Base-by-base conservation (phyloP, 2,113 vertebrate species). In the Pituophis catenifer region DNA sequence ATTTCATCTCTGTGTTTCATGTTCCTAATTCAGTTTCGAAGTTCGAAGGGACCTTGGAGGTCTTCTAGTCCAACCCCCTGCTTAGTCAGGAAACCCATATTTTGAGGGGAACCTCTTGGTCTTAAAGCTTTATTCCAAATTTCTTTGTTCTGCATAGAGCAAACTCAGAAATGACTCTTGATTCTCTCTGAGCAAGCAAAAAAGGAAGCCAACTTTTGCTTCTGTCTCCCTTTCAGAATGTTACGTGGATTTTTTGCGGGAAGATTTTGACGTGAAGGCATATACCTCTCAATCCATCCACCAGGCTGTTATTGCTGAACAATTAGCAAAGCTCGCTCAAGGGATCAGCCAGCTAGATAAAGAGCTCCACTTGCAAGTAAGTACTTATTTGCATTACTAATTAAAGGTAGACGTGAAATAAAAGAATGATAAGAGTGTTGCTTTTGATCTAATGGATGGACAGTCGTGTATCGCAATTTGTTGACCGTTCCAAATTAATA, bases 331-430 rank as follows among this genome's bases (percentile, higher is more conserved):
- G 95, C 98, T 99, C 93, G 98, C 99, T 2, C 99, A 99, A 97
- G 99, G 99, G 92, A 99, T 99, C 97, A 99, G 99, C 97, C 99
- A 99, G 95, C 95, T 99, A 96, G 99, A 99, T 98, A 99, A 99
- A 97, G 99, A 99, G 92, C 98, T 99, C 62, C 99, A 99, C 94
- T 96, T 98, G 93, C 99, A 99, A 98, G 99, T 99, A 98, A 97
- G 96, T 96, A 75, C 94, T 44, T 70, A 91, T 91, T 11, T 15
- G 17, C 91, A 54, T 6, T 33, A 58, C 9, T 24, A 81, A 8
- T 81, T 21, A 19, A 38, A 81, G 33, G 1, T 38, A 3, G 2
- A 8, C 2, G 0, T 38, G n/a, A 81, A 38, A 38, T 81, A 38
- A 81, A 81, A 81, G 33, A 2, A 81, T 3, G n/a, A 17, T 2